phyloP scores from a whole-genome alignment of 2,888 invertebrate genomes.

The Pegoplata infirma region DNA sequence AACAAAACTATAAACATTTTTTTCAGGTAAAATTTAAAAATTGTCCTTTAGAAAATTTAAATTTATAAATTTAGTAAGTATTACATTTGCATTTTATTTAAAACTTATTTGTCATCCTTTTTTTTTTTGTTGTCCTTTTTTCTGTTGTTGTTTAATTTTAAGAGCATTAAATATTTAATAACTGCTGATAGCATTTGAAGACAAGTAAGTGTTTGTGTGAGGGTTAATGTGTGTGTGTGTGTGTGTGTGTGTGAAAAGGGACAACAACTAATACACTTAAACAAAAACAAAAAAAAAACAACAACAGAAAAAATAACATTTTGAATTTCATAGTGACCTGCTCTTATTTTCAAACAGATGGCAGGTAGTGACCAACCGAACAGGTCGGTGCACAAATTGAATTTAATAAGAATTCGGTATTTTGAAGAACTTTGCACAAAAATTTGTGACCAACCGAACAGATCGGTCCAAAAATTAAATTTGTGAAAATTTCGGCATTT shows the following conservation, averaged over 20 bases:
- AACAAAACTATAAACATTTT: too few relatives aligned
- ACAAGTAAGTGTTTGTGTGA: too few relatives aligned
- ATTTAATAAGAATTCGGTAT: too few relatives aligned
- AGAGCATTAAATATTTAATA: conserved; percentile 44
- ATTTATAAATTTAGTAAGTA: too few relatives aligned
- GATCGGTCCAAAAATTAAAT: too few relatives aligned
- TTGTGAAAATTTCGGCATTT: too few relatives aligned
- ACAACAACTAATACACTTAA: neutral
- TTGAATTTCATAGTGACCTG: conserved; percentile 8
- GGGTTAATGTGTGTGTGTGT: neutral
- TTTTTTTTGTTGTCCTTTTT: neutral
- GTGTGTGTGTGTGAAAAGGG: neutral
- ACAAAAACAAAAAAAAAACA: neutral
- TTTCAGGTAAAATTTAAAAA: too few relatives aligned
- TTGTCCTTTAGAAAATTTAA: neutral
- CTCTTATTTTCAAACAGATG: conserved; percentile 12
- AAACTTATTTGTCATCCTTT: too few relatives aligned
- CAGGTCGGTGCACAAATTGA: too few relatives aligned
- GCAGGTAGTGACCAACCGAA: conserved; percentile 8
- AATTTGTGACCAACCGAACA: too few relatives aligned
- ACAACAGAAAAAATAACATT: neutral
- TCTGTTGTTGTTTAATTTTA: neutral
- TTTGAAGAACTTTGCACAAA: too few relatives aligned
- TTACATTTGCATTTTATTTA: neutral
- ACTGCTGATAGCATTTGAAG: conserved; percentile 47